Conservation (phyloP, 2,888 invertebrate genomes). For the Drosophila crucigera region DNA sequence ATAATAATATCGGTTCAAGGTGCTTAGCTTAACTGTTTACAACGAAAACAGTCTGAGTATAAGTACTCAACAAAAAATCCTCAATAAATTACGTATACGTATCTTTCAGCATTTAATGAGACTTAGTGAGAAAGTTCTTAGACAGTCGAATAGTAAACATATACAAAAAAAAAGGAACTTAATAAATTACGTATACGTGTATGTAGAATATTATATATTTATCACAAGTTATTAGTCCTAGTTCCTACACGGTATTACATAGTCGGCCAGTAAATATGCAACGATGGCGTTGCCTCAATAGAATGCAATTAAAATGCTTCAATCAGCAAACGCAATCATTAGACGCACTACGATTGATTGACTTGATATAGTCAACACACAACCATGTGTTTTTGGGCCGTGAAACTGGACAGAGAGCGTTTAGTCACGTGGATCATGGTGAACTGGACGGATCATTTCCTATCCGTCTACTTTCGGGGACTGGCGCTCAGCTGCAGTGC, state of each 20-base stretch:
- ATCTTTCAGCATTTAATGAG: too few relatives aligned
- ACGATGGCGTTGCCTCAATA: not conserved
- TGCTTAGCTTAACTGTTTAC: not conserved
- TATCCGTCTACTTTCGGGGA: constrained; percentile 57
- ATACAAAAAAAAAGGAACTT: too few relatives aligned
- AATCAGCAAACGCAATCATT: not conserved
- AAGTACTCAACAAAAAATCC: not conserved
- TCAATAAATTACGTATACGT: too few relatives aligned
- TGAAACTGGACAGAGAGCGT: not conserved
- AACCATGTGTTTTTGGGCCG: not conserved
- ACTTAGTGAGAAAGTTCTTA: too few relatives aligned
- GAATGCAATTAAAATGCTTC: not conserved
- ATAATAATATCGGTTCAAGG: not conserved
- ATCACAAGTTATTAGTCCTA: not conserved
- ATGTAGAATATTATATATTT: not conserved
- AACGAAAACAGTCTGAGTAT: not conserved
- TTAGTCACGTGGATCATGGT: constrained; percentile 21
- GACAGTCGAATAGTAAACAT: too few relatives aligned
- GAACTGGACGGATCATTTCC: constrained; percentile 30
- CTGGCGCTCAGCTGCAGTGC: constrained; percentile 60
- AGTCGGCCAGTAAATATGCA: not conserved
- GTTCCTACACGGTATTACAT: not conserved
- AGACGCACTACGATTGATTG: constrained; percentile 57
- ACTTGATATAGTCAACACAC: constrained; percentile 15
- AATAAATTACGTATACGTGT: too few relatives aligned